A percentile compares a stretch with the other conserved stretches of the same genome.
Conservation (phyloP, 2,888 invertebrate species). For the Dryobotodes eremita region DNA sequence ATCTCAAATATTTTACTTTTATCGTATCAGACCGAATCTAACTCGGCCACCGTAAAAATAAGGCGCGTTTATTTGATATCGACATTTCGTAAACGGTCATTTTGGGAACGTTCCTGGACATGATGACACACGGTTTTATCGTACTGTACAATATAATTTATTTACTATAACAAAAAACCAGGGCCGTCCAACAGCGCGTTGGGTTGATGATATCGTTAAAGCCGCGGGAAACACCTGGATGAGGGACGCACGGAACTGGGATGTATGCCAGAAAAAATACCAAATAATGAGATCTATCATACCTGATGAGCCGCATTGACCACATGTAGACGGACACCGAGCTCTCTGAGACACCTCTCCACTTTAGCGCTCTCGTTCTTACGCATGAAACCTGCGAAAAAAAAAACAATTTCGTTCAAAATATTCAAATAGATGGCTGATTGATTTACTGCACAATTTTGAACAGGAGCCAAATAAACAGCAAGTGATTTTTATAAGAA, state of each 20-base stretch:
- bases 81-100: too few relatives aligned
- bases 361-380: conserved; percentile 98
- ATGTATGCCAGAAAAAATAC: too few relatives aligned
- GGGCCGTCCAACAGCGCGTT: too few relatives aligned
- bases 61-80: too few relatives aligned
- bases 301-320: conserved; percentile 92
- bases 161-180: too few relatives aligned
- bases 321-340: conserved; percentile 95
- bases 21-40: too few relatives aligned
- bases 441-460: conserved; percentile 30
- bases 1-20: too few relatives aligned
- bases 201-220: too few relatives aligned
- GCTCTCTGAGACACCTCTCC: conserved; percentile 94
- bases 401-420: conserved; percentile 16
- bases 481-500: neutral
- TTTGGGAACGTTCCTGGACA: too few relatives aligned
- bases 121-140: neutral
- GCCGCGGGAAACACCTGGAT: too few relatives aligned
- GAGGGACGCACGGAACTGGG: too few relatives aligned
- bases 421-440: neutral
- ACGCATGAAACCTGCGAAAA: conserved; percentile 95
- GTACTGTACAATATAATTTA: neutral
- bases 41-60: too few relatives aligned
- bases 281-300: neutral
- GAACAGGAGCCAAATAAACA: conserved; percentile 29